Evolutionary conservation across 2,797 vertebrate species (phyloP).

Genomic region (Phaenicophaeus curvirostris): DNA sequence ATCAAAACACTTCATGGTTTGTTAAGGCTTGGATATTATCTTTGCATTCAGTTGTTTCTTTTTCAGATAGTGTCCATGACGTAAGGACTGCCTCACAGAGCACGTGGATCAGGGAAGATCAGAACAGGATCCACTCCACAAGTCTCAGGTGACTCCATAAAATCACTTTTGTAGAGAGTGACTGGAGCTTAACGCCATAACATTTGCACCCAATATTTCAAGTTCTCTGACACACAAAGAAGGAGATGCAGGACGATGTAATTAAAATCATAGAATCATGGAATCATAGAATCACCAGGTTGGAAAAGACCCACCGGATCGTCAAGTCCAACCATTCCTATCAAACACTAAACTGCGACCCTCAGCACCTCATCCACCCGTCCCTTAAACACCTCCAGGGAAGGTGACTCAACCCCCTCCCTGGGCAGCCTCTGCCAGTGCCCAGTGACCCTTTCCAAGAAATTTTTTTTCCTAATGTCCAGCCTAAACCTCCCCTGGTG

Average conservation of each 20-base stretch:
- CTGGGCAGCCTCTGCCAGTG: no score
- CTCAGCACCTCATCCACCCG: no score
- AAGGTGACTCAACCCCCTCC: no score
- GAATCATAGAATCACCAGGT: no score
- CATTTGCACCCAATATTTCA: neutral
- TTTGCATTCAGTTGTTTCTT: neutral
- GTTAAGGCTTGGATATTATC: neutral
- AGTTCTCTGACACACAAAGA: neutral
- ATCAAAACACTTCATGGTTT: neutral
- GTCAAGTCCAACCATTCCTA: no score
- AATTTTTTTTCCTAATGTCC: no score
- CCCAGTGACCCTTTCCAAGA: no score
- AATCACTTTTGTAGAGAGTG: neutral
- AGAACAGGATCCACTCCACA: neutral
- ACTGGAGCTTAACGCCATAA: neutral
- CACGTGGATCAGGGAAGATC: neutral
- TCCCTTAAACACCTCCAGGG: no score
- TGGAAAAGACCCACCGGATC: no score
- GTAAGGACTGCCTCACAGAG: neutral
- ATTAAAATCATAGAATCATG: no score
- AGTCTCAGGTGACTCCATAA: neutral
- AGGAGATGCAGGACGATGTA: neutral
- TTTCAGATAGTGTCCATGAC: neutral
- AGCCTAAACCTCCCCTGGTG: no score
- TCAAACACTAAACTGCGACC: no score